These are phyloP conservation scores for Seriola rivoliana DNA, from an alignment of 2,113 vertebrate genomes.

Conservation along the genomic window DNA sequence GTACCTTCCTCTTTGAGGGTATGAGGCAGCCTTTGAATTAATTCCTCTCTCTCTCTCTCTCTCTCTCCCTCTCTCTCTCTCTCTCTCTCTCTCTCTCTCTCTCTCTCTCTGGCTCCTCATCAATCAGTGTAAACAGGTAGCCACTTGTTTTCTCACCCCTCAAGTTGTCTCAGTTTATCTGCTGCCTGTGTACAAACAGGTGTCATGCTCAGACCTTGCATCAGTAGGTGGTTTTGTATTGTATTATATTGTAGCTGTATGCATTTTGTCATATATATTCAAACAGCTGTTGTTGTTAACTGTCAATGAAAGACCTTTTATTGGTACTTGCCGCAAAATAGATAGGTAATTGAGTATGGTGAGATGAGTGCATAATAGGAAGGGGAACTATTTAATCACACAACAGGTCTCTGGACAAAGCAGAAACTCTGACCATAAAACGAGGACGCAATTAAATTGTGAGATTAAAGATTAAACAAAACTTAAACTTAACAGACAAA, in stretches of 20 bases:
- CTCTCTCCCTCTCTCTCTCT: slow-evolving; percentile 4
- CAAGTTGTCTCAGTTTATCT: slow-evolving; percentile 42
- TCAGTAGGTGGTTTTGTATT: slow-evolving; percentile 5
- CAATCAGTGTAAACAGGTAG: slow-evolving; percentile 57
- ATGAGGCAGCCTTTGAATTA: slow-evolving; percentile 43
- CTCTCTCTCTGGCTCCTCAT: slow-evolving; percentile 4
- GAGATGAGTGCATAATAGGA: not conserved
- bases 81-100: not conserved
- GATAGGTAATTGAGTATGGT: not conserved
- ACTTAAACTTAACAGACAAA: no score
- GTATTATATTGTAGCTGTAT: slow-evolving; percentile 12
- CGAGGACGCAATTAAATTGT: not conserved
- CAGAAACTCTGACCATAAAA: not conserved
- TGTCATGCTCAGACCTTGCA: slow-evolving; percentile 28
- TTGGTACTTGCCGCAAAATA: no score
- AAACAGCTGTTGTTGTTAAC: not conserved
- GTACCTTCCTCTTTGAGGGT: slow-evolving; percentile 55
- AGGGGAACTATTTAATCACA: not conserved
- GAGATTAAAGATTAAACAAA: not conserved
- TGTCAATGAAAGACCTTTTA: not conserved
- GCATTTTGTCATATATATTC: not conserved
- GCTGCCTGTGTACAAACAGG: slow-evolving; percentile 37
- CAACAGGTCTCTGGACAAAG: not conserved
- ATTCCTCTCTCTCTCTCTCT: slow-evolving; percentile 3
- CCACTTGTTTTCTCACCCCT: slow-evolving; percentile 66